phyloP scores from a whole-genome alignment of 2,888 invertebrate species.

The Epiperipatus broadwayi region DNA sequence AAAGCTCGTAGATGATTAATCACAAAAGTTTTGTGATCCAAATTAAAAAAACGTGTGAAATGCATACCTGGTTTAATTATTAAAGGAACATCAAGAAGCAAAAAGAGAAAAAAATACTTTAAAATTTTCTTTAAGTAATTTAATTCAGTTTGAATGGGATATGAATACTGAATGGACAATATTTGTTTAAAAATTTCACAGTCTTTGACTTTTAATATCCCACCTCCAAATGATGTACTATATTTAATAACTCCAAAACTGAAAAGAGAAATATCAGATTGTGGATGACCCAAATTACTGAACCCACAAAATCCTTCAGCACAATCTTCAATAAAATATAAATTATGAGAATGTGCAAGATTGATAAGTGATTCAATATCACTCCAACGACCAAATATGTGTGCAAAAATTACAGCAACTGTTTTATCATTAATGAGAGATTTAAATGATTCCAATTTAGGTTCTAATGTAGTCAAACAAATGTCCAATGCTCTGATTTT shows the following conservation, averaged over 20 bases:
- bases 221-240: conserved; percentile 28
- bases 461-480: conserved; percentile 24
- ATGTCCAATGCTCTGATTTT: conserved; percentile 26
- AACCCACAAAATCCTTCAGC: conserved; percentile 28
- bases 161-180: conserved; percentile 19
- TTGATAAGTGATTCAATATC: conserved; percentile 24
- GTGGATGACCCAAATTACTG: conserved; percentile 24
- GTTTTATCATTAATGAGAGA: conserved; percentile 24
- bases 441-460: conserved; percentile 23
- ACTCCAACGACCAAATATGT: conserved; percentile 26
- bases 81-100: conserved; percentile 21
- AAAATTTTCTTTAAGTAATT: conserved; percentile 25
- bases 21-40: conserved; percentile 23
- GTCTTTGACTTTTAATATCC: conserved; percentile 25
- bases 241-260: conserved; percentile 30
- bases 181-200: conserved; percentile 21
- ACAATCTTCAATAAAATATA: conserved; percentile 28
- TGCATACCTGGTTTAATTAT: conserved; percentile 20
- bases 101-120: conserved; percentile 23
- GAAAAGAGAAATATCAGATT: conserved; percentile 25
- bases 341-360: conserved; percentile 20
- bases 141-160: conserved; percentile 21
- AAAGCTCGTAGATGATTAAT: conserved; percentile 26
- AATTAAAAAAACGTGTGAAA: conserved; percentile 18
- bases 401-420: conserved; percentile 26